phyloP scores from a whole-genome alignment of 2,797 vertebrate species.

The Dryobates pubescens region DNA sequence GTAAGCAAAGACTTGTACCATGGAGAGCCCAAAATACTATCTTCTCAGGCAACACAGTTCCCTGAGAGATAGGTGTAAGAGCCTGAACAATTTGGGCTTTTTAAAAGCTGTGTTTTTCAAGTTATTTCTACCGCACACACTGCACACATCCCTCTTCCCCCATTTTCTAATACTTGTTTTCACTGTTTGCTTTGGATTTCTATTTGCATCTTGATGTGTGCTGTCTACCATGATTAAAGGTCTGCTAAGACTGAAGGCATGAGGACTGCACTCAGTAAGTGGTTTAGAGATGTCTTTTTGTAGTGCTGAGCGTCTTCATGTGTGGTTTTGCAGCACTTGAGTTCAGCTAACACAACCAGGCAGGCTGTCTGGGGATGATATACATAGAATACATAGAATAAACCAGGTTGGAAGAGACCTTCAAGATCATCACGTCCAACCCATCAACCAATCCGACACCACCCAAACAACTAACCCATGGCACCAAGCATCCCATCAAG shows the following conservation, averaged over 20 bases:
- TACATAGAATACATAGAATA: no score
- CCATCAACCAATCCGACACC: no score
- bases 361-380: background rate
- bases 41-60: background rate
- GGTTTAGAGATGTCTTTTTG: background rate
- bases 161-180: background rate
- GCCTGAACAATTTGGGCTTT: no score
- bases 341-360: background rate
- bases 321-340: background rate
- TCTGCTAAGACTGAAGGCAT: background rate
- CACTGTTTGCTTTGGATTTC: background rate
- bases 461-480: no score
- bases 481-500: no score
- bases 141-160: no score
- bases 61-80: fast-evolving
- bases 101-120: no score
- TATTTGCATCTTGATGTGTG: background rate
- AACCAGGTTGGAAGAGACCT: no score
- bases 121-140: no score
- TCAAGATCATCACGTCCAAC: no score
- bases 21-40: background rate
- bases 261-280: background rate
- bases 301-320: background rate
- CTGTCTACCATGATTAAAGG: background rate
- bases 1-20: fast-evolving